These are phyloP conservation scores for Macroglossus sobrinus DNA, from an alignment of 2,113 vertebrate genomes.

Conservation along the genomic window DNA sequence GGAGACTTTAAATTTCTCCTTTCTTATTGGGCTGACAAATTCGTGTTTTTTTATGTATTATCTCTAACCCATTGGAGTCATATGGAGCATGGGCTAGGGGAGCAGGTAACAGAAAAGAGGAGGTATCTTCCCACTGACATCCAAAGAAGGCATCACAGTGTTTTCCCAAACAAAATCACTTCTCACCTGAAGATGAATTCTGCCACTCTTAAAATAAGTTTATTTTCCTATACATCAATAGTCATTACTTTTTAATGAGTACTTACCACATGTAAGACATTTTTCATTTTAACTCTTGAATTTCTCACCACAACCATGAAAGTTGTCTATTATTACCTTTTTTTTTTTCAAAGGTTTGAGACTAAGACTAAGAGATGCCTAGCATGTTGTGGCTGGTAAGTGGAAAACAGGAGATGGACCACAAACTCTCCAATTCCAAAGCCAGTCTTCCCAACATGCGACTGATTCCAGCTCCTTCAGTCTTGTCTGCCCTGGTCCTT, in stretches of 20 bases:
- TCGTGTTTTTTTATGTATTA: not conserved
- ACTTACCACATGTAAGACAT: not conserved
- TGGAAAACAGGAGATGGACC: not conserved
- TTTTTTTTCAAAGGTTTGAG: not conserved
- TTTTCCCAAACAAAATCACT: not conserved
- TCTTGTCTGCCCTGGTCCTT: not conserved
- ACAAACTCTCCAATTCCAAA: not conserved
- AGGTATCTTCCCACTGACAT: not conserved
- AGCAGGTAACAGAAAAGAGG: too few relatives aligned
- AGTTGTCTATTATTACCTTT: not conserved
- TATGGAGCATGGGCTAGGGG: not conserved
- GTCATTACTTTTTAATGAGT: not conserved
- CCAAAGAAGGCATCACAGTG: not conserved
- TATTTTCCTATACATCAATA: too few relatives aligned
- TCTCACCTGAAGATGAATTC: not conserved
- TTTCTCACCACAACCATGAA: not conserved
- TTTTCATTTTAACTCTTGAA: not conserved
- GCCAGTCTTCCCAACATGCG: fast-evolving
- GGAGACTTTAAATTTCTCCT: not conserved
- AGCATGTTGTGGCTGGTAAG: not conserved
- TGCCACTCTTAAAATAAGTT: not conserved
- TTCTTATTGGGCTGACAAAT: not conserved
- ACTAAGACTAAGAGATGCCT: not conserved
- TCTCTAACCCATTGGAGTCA: not conserved
- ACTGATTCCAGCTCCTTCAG: not conserved